Base-by-base conservation (phyloP, 2,113 vertebrate species). In the Chunga burmeisteri region DNA sequence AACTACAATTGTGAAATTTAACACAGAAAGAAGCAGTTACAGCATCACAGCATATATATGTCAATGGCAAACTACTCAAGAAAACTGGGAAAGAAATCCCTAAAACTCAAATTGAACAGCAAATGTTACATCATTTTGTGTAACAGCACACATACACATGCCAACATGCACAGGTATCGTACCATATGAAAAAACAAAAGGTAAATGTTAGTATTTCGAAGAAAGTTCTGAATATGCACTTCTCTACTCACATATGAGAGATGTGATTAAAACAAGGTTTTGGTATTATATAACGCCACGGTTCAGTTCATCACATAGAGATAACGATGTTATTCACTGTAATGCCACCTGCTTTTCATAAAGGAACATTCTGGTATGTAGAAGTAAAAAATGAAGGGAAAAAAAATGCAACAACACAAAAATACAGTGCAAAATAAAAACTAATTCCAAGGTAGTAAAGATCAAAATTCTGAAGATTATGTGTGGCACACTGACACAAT, bases 221-320 rank as follows among this genome's bases (percentile, higher is more conserved):
- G 47, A 23, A 79, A 61, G 16, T 44, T 85, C 40, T 61, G 19
- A 68, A 58, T 53, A 81, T 13, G 21, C 19, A 47, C 25, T 85
- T 65, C 40, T 65, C 44, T 77, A 62, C 46, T 91, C 44, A 63
- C 9, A 42, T 17, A 50, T 9, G 5, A 58, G 13, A 68, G 0
- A 26, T 1, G 32, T 4, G 6, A 36, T 23, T 77, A 27, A 42
- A 30, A 40, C 40, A 74, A 92, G 4, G 21, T 71, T 95, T 97
- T 96, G 93, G 38, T 96, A 97, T 97, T 97, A 96, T 96, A 97
- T 97, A 97, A 97, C 81, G 86, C 96, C 96, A 97, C 4, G 32
- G 90, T 88, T 83, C 38, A 44, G 38, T 50, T 87, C 13, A 81
- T 62, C 65, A 82, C 34, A 53, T 11, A 61, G 36, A 22, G 13